Evolutionary conservation across 2,113 vertebrate genomes (phyloP), one percentile per base, ranked within the genome.

Genomic region (Chaetops frenatus): DNA sequence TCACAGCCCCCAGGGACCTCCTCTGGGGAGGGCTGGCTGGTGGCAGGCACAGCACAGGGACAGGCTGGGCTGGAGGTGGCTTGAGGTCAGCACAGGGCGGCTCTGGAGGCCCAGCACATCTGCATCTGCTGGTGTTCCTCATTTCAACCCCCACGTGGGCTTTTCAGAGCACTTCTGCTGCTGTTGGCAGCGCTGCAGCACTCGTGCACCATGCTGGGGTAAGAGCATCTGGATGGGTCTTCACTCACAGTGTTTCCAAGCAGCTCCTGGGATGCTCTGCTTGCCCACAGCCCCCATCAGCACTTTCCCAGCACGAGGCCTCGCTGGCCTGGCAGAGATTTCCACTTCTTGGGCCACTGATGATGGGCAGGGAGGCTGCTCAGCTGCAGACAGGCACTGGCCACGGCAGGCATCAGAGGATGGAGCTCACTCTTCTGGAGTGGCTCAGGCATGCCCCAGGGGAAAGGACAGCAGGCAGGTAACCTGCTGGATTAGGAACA

Each of bases 11-110:
- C 5, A 33, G 47, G 36, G 35, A 51, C 6, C 8, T 72, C 6
- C 61, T 19, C 40, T 27, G 35, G 45, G 33, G 9, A 35, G 24
- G 33, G 38, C 38, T 66, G 87, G 18, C 15, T 19, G 48, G 33
- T 10, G 47, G 40, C 82, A 54, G 0, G 0, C 15, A 9, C 0
- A 2, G 58, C 7, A 4, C 50, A 7, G 42, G 45, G 16, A 48
- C 6, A 20, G 36, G 40, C 33, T 4, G 22, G 6, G 7, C 69
- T 58, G 35, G 12, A 58, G 38, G 38, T 38, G 56, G 15, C 14
- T 12, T 23, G 48, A 64, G 10, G 44, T 25, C 10, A 0, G 0
- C 17, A 7, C 19, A 24, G 47, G 36, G 23, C 33, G 33, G 57
- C 53, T 74, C 73, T 11, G 12, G 33, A 66, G 40, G 10, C 50